Evolutionary conservation across 2,113 vertebrate species (phyloP), one percentile per base, ranked within the genome.

Genomic region (Platycercus adscitus): DNA sequence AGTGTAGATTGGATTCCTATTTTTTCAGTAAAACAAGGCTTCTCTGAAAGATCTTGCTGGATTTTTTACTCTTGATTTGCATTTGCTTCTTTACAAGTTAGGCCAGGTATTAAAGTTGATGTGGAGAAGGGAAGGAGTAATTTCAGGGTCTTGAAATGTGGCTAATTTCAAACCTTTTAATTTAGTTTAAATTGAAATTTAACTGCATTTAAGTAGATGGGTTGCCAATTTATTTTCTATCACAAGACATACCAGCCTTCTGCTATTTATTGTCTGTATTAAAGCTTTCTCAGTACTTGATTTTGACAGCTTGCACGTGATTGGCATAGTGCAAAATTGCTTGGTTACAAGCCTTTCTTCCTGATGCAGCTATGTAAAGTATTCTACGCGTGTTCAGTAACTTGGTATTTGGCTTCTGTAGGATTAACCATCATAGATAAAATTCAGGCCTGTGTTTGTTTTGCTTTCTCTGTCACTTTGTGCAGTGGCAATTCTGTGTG

Each of bases 151-250:
- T 28, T 88, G 88, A 95, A 95, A 93, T 71, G 73, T 47, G 43
- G 87, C 91, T 96, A 81, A 97, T 97, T 98, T 97, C 83, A 97
- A 96, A 96, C 92, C 81, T 90, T 92, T 69, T 97, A 96, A 96
- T 97, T 97, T 96, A 97, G 89, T 95, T 96, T 94, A 65, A 97
- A 96, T 96, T 94, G 88, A 97, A 98, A 97, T 69, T 93, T 97
- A 93, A 97, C 81, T 55, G 6, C 76, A 80, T 96, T 96, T 97
- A 97, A 96, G 93, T 96, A 93, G 92, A 92, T 96, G 85, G 91
- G 69, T 86, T 94, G 88, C 87, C 91, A 89, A 58, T 96, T 97
- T 91, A 66, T 96, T 95, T 97, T 92, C 88, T 95, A 52, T 90
- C 88, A 70, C 65, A 96, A 96, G 92, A 86, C 87, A 92, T 88